Evolutionary conservation across 2,888 invertebrate species (phyloP).

Genomic region (Psylliodes chrysocephalus): DNA sequence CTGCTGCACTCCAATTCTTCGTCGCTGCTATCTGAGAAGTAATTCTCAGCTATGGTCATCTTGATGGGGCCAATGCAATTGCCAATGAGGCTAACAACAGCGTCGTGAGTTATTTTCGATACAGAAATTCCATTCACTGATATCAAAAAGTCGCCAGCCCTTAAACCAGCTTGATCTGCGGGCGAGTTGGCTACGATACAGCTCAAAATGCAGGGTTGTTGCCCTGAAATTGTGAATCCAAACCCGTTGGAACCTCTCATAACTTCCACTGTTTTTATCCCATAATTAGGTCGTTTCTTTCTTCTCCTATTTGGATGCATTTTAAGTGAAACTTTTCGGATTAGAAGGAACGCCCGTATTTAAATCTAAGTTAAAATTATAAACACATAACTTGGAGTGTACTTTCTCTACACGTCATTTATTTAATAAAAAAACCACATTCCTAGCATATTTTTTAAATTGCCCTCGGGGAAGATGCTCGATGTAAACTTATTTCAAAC

Average conservation of each 20-base stretch:
- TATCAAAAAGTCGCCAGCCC: conserved; percentile 92
- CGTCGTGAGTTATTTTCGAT: conserved; percentile 91
- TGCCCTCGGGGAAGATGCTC: conserved; percentile 25
- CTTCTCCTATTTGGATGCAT: conserved; percentile 74
- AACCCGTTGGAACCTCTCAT: conserved; percentile 89
- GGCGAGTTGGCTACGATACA: conserved; percentile 92
- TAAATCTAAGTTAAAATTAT: conserved; percentile 15
- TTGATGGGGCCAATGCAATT: conserved; percentile 84
- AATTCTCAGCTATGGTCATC: conserved; percentile 87
- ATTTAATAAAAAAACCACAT: conserved; percentile 31
- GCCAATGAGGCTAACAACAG: conserved; percentile 91
- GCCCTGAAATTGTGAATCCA: conserved; percentile 98
- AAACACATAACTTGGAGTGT: conserved; percentile 19
- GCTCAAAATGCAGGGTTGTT: conserved; percentile 94
- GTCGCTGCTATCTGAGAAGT: conserved; percentile 87
- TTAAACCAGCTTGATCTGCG: conserved; percentile 88
- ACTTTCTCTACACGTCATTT: conserved; percentile 34
- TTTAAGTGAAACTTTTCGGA: conserved; percentile 33
- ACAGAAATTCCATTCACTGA: conserved; percentile 93
- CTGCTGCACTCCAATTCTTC: conserved; percentile 73
- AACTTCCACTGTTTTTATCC: conserved; percentile 86
- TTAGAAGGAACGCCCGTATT: conserved; percentile 5
- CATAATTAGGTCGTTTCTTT: conserved; percentile 78
- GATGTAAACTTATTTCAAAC: conserved; percentile 16
- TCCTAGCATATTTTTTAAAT: conserved; percentile 31